Conservation (phyloP, 2,113 vertebrate species). For the Sclerurus mexicanus region DNA sequence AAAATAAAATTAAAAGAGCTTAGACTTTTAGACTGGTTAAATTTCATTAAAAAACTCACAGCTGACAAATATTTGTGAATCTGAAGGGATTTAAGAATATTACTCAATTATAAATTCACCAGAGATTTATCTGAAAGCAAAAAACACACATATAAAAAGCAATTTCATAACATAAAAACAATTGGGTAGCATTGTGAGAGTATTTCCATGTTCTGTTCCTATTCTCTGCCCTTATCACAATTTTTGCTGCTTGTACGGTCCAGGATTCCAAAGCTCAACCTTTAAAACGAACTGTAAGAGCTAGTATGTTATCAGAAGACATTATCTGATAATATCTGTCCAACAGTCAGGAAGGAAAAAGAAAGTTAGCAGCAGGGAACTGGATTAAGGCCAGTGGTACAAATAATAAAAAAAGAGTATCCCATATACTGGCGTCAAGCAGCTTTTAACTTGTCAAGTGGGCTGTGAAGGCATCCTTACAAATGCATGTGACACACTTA, state of each 20-base stretch:
- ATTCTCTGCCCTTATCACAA: not conserved
- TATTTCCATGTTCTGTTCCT: not conserved
- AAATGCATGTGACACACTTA: not conserved
- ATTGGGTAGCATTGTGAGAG: not conserved
- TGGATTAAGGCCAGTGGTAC: not conserved
- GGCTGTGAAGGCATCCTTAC: not conserved
- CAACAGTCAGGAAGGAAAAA: not conserved
- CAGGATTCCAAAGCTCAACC: not conserved
- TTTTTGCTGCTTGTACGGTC: not conserved
- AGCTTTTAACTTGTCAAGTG: not conserved
- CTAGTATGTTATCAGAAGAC: not conserved
- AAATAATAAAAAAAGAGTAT: constrained; percentile 2
- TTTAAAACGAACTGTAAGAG: not conserved
- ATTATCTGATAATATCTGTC: constrained; percentile 18
- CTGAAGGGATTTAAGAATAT: not conserved
- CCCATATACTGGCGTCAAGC: not conserved
- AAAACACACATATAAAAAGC: not conserved
- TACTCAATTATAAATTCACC: not conserved
- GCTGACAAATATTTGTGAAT: constrained; percentile 1
- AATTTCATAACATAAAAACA: not conserved
- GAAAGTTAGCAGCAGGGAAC: constrained; percentile 1
- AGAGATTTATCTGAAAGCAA: not conserved
- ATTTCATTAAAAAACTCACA: not conserved
- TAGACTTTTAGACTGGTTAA: not conserved
- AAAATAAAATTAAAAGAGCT: not conserved